Evolutionary conservation across 2,113 vertebrate species (phyloP).

Genomic region (Mastomys natalensis): DNA sequence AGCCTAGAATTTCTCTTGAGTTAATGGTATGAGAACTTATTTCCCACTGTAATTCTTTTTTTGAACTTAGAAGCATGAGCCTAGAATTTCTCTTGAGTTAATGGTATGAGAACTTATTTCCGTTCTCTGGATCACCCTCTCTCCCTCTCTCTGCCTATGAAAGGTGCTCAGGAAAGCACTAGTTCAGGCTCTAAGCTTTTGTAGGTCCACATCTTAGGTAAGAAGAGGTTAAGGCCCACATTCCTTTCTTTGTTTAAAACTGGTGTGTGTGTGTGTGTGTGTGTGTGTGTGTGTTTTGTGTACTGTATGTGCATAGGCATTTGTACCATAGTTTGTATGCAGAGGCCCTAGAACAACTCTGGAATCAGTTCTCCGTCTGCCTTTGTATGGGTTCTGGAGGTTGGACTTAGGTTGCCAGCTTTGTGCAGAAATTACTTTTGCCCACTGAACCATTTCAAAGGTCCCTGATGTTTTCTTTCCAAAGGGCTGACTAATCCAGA

Average conservation of each 20-base stretch:
- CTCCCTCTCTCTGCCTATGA: background rate
- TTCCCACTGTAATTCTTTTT: background rate
- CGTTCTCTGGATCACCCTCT: background rate
- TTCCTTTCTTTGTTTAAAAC: background rate
- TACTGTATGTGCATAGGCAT: background rate
- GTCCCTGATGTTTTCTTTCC: background rate
- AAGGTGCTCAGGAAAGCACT: background rate
- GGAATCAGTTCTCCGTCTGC: background rate
- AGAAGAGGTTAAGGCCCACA: background rate
- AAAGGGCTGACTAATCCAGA: background rate
- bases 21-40: background rate
- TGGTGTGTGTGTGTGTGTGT: background rate
- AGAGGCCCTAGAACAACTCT: background rate
- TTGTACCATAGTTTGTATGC: too few species aligned
- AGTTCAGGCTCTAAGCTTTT: background rate
- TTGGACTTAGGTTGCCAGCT: background rate
- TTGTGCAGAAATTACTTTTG: background rate
- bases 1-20: conserved; percentile 6
- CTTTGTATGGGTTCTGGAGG: background rate
- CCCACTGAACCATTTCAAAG: background rate
- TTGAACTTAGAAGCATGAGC: background rate
- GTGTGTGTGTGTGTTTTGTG: background rate
- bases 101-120: conserved; percentile 1
- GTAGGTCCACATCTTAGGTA: background rate
- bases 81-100: conserved; percentile 18